phyloP scores from a whole-genome alignment of 2,113 vertebrate genomes.

The Syngnathus typhle region DNA sequence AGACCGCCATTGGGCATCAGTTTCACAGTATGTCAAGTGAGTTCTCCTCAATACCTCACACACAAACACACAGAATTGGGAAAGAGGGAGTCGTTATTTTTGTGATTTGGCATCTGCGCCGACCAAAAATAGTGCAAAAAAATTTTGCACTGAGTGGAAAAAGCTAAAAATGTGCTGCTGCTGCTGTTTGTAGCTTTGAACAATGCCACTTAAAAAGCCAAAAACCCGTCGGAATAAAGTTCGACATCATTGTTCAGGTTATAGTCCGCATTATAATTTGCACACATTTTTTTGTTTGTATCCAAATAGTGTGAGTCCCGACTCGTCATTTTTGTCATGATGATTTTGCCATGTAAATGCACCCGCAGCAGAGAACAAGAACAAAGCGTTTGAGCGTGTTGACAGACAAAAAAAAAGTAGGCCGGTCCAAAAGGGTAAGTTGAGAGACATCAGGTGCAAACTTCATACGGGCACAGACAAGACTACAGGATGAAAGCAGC shows the following conservation, averaged over 20 bases:
- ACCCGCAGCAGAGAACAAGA: neutral
- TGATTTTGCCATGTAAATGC: neutral
- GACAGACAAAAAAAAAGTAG: constrained; percentile 40
- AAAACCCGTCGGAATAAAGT: neutral
- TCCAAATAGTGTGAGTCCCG: too few species aligned
- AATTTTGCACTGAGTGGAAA: constrained; percentile 12
- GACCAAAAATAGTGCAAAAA: constrained; percentile 20
- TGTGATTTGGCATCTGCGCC: constrained; percentile 21
- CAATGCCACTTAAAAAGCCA: neutral
- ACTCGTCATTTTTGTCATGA: too few species aligned
- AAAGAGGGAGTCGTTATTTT: constrained; percentile 10
- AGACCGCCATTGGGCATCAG: constrained; percentile 67
- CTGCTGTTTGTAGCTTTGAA: constrained; percentile 4
- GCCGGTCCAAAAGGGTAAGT: constrained; percentile 33
- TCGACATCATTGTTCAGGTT: neutral
- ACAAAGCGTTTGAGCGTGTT: constrained; percentile 15
- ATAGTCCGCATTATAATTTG: neutral
- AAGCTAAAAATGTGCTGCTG: constrained; percentile 7
- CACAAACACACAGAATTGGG: constrained; percentile 31
- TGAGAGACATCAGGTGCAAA: constrained; percentile 48
- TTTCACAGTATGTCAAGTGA: constrained; percentile 52
- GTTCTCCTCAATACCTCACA: constrained; percentile 56
- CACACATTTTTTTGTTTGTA: too few species aligned
- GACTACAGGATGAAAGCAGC: constrained; percentile 12
- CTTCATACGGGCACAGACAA: constrained; percentile 22